Percentiles rank a stretch among this genome's conserved stretches.
These are phyloP conservation scores for Branchinecta lynchi DNA, from an alignment of 1,140 invertebrate species.

Conservation along the genomic window DNA sequence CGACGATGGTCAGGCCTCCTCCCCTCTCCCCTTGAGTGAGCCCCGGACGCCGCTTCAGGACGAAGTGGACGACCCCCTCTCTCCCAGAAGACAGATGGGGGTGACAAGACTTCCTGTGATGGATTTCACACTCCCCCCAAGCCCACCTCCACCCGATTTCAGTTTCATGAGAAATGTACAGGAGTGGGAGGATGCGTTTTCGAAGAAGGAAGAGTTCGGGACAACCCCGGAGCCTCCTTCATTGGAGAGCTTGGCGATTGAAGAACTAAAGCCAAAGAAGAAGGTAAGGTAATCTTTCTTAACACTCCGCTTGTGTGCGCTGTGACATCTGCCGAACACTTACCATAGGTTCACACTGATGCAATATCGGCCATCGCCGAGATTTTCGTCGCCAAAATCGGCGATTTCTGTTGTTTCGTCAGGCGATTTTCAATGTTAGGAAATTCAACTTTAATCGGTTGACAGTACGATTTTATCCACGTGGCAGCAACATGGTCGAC, in stretches of 20 bases:
- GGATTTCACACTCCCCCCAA: not conserved
- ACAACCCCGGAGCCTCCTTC: not conserved
- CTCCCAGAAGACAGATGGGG: not conserved
- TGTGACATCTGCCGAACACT: too few species aligned
- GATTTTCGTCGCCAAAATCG: too few species aligned
- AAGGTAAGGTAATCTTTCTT: not conserved
- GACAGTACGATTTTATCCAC: too few species aligned
- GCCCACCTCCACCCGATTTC: constrained; percentile 1
- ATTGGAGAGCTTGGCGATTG: not conserved
- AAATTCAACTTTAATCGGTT: too few species aligned
- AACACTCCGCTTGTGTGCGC: too few species aligned
- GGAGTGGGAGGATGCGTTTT: constrained; percentile 3
- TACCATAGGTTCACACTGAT: too few species aligned
- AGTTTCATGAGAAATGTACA: constrained; percentile 8
- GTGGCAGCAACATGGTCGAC: too few species aligned
- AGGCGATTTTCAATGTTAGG: too few species aligned
- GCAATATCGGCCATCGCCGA: too few species aligned
- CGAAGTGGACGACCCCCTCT: not conserved
- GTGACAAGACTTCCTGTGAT: not conserved
- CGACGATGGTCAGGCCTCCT: not conserved
- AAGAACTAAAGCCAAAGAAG: constrained; percentile 4
- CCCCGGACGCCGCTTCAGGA: not conserved
- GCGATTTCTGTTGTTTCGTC: too few species aligned
- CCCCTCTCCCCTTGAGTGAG: not conserved
- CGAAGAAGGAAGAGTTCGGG: not conserved